Percentiles rank a stretch among this genome's conserved stretches.
Conservation (phyloP, 2,888 invertebrate genomes). For the Julus scandinavius region DNA sequence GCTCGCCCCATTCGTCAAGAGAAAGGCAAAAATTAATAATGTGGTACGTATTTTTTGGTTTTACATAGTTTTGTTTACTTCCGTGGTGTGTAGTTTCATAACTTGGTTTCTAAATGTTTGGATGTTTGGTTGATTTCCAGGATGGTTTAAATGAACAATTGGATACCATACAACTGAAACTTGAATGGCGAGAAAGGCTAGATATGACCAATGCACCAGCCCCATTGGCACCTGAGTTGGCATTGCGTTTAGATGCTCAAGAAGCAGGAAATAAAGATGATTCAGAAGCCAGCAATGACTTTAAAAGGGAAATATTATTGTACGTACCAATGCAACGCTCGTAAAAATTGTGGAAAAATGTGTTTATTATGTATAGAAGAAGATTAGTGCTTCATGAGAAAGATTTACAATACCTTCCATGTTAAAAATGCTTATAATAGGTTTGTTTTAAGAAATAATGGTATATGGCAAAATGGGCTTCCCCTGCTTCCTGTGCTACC, state of each 20-base stretch:
- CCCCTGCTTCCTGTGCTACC: too few species aligned
- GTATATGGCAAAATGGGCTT: too few species aligned
- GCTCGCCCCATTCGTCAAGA: slow-evolving; percentile 68
- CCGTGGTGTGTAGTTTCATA: not conserved
- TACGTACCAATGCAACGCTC: too few species aligned
- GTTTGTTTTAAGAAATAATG: too few species aligned
- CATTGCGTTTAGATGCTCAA: slow-evolving; percentile 62
- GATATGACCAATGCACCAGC: slow-evolving; percentile 82
- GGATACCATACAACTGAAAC: slow-evolving; percentile 75
- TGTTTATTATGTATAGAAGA: too few species aligned
- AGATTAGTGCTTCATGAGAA: too few species aligned
- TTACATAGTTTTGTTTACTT: too few species aligned
- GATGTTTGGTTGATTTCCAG: slow-evolving; percentile 65
- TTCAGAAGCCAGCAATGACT: slow-evolving; percentile 74
- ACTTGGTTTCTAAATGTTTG: slow-evolving; percentile 36
- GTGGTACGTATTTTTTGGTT: slow-evolving; percentile 69
- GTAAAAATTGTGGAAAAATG: too few species aligned
- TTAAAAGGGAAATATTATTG: slow-evolving; percentile 86
- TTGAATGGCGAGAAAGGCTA: slow-evolving; percentile 88
- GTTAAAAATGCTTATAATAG: too few species aligned
- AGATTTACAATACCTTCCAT: too few species aligned
- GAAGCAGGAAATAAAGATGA: slow-evolving; percentile 52
- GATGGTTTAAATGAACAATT: slow-evolving; percentile 76
- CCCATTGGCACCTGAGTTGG: slow-evolving; percentile 85
- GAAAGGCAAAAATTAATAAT: slow-evolving; percentile 77